Base-by-base conservation (phyloP, 2,797 vertebrate species). In the Staurois parvus region DNA sequence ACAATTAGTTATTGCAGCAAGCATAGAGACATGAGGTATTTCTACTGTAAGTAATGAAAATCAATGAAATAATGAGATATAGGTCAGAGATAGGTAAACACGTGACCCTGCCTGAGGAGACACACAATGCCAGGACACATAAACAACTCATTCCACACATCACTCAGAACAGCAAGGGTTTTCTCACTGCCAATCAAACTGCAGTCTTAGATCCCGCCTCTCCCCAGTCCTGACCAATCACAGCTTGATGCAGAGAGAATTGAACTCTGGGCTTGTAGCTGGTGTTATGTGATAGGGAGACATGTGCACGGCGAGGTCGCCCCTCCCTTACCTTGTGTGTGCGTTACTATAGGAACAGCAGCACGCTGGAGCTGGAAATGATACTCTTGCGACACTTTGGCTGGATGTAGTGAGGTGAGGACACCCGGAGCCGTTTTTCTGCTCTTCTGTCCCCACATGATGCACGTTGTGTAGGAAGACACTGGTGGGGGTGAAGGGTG, bases 301-400 rank as follows among this genome's bases (percentile, higher is more conserved):
- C 15, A n/a, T 69, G 13, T 15, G 32, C n/a, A 0, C 9, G 3
- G 11, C 26, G 34, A 8, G 12, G 12, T 19, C 72, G 32, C 64
- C 85, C 21, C 29, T 29, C 5, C 52, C 15, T 8, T 15, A 48
- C 1, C 1, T 3, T 76, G 79, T 86, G 79, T 73, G 52, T 67
- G 4, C 67, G 85, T 86, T 78, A 67, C 75, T 81, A 86, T 82
- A 24, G 85, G 72, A n/a, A 83, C 68, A n/a, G 74, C 28, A 66
- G 79, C 79, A 86, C 79, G 85, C 85, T 67, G 68, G 6, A 7
- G 28, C 48, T 82, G 73, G 19, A n/a, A 73, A 77, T 86, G 79
- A 11, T 17, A 19, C 17, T 68, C 19, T 62, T 24, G 32, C 29
- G 21, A 17, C 30, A 62, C 42, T 85, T 72, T 64, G n/a, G 21